Base-by-base conservation (phyloP, 2,797 vertebrate species). In the Acrocephalus scirpaceus region DNA sequence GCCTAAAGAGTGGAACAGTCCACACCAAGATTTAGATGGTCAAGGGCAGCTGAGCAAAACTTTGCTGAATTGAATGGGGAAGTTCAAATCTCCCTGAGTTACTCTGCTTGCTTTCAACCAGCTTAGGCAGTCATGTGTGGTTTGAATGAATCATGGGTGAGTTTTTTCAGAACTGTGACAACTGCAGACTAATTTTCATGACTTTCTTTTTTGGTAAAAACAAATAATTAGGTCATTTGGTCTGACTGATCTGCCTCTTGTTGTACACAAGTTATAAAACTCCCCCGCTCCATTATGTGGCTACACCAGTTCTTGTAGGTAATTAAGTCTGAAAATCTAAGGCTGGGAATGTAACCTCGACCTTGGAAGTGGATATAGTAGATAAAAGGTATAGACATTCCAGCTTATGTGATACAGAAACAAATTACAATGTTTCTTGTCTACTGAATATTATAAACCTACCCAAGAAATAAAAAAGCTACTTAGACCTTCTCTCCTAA, bases 111-210 rank as follows among this genome's bases (percentile, higher is more conserved):
- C 21, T 90, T 84, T 93, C 47, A 75, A 75, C 5, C 15, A 66
- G 21, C 8, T 88, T 1, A 1, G 0, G 0, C n/a, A 87, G 42
- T 30, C 26, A 18, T n/a, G 19, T 44, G 47, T 65, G 17, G 11
- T 54, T 75, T 84, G 44, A 75, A 66, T 26, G 50, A 88, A 30
- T 88, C 62, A 73, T 25, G n/a, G 17, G 7, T 54, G 50, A 78
- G 4, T 8, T 71, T 92, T 67, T 85, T 58, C 64, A 89, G 42
- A 79, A 16, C 26, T 44, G 20, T 32, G 42, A 60, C 11, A 86
- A 25, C 25, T 48, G 40, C 16, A 84, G 57, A 47, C 7, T 48
- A 57, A 67, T 73, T 84, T 84, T 92, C 5, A 36, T n/a, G 10
- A 27, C 10, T 23, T 54, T 8, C 7, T 47, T 34, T 54, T 58